These are phyloP conservation scores for Entelurus aequoreus DNA, from an alignment of 2,113 vertebrate genomes.

Conservation along the genomic window DNA sequence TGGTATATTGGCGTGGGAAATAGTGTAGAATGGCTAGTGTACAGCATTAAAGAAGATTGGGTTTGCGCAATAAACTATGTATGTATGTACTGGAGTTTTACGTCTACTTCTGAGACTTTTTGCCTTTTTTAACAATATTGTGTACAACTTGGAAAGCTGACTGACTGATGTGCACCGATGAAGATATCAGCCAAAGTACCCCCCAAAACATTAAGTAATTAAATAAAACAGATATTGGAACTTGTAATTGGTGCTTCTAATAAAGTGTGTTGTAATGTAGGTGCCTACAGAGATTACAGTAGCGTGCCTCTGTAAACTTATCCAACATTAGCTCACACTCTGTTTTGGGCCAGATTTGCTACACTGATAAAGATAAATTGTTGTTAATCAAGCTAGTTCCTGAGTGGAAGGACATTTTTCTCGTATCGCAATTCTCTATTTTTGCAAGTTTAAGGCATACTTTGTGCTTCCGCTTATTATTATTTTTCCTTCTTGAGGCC, in stretches of 20 bases:
- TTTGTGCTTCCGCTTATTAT: conserved; percentile 14
- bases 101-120: too few species aligned
- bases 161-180: too few species aligned
- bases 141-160: too few species aligned
- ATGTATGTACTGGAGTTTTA: too few species aligned
- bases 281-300: conserved; percentile 36
- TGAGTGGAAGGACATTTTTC: conserved; percentile 22
- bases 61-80: too few species aligned
- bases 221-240: too few species aligned
- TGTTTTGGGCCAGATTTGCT: conserved; percentile 40
- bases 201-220: too few species aligned
- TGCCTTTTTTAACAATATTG: too few species aligned
- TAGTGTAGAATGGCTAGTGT: too few species aligned
- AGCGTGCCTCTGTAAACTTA: conserved; percentile 40
- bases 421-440: conserved; percentile 27
- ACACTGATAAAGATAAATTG: conserved; percentile 43
- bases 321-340: conserved; percentile 34
- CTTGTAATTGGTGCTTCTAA: too few species aligned
- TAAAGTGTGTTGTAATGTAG: conserved; percentile 12
- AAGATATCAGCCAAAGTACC: too few species aligned
- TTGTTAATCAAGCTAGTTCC: conserved; percentile 55
- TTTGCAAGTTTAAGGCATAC: conserved; percentile 25
- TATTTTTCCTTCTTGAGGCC: not conserved
- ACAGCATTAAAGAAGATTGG: too few species aligned
- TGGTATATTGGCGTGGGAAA: not conserved